Percentiles rank a stretch among this genome's conserved stretches.
Evolutionary conservation across 2,797 vertebrate genomes (phyloP).

Genomic region (Premnoplex brunnescens): DNA sequence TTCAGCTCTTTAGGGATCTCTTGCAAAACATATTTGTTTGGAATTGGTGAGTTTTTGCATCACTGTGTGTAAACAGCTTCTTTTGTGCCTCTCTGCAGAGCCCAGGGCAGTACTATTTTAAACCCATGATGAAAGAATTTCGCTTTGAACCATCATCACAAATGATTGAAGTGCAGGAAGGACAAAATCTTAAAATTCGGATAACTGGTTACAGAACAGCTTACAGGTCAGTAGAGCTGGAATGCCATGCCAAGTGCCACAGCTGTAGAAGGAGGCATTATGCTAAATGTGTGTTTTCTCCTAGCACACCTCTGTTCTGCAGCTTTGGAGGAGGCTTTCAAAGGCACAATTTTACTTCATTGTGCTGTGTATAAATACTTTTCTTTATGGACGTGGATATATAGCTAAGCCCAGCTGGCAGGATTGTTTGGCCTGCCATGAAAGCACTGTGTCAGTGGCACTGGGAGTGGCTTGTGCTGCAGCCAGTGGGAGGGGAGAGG

Average conservation of each 20-base stretch:
- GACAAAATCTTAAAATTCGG: slow-evolving; percentile 89
- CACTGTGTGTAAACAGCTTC: not conserved
- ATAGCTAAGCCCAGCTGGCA: not conserved
- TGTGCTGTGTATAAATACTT: not conserved
- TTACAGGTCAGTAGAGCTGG: slow-evolving; percentile 85
- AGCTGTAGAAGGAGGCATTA: not conserved
- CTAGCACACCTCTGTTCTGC: not conserved
- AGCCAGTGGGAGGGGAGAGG: not conserved
- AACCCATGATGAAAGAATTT: slow-evolving; percentile 99
- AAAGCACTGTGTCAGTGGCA: not conserved
- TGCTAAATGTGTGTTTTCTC: not conserved
- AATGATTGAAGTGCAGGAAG: slow-evolving; percentile 97
- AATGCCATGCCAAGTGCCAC: not conserved
- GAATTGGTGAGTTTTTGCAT: not conserved
- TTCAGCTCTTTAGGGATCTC: not conserved
- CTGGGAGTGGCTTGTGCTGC: not conserved
- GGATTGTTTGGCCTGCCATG: not conserved
- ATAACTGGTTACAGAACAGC: slow-evolving; percentile 94
- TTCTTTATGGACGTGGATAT: not conserved
- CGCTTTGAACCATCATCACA: slow-evolving; percentile 96
- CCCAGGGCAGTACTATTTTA: slow-evolving; percentile 98
- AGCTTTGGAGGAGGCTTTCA: not conserved
- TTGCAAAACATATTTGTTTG: not conserved
- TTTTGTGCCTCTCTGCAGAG: slow-evolving; percentile 78
- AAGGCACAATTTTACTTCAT: not conserved